Evolutionary conservation across 2,888 invertebrate species (phyloP).

Genomic region (Limnephilus rhombicus): DNA sequence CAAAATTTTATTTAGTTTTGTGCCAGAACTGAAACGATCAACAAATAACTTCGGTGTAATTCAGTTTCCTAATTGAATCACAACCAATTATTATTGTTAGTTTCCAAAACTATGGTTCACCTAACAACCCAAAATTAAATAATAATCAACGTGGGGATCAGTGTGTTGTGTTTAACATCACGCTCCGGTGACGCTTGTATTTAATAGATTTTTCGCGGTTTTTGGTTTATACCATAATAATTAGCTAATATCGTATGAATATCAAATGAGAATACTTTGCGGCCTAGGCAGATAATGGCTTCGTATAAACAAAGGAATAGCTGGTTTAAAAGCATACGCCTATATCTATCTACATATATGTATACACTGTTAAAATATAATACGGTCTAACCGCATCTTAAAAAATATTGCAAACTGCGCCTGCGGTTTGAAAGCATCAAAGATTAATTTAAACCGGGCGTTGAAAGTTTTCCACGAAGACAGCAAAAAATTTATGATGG

Average conservation of each 20-base stretch:
- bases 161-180: too few relatives aligned
- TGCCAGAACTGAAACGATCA: too few relatives aligned
- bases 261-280: conserved; percentile 29
- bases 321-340: background rate
- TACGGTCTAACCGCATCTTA: background rate
- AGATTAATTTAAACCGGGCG: background rate
- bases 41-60: too few relatives aligned
- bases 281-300: conserved; percentile 22
- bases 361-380: background rate
- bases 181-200: too few relatives aligned
- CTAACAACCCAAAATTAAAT: too few relatives aligned
- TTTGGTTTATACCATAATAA: background rate
- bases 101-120: too few relatives aligned
- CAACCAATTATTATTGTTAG: too few relatives aligned
- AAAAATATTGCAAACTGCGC: background rate
- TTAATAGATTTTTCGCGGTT: too few relatives aligned
- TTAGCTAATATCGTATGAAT: background rate
- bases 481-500: too few relatives aligned
- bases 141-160: too few relatives aligned
- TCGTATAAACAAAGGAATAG: conserved; percentile 31
- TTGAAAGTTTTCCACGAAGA: background rate
- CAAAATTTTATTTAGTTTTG: too few relatives aligned
- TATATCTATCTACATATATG: background rate
- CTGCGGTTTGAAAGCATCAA: background rate
- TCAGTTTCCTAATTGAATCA: too few relatives aligned